These are phyloP conservation scores for Plebejus anna DNA, from an alignment of 2,888 invertebrate genomes.

Conservation along the genomic window DNA sequence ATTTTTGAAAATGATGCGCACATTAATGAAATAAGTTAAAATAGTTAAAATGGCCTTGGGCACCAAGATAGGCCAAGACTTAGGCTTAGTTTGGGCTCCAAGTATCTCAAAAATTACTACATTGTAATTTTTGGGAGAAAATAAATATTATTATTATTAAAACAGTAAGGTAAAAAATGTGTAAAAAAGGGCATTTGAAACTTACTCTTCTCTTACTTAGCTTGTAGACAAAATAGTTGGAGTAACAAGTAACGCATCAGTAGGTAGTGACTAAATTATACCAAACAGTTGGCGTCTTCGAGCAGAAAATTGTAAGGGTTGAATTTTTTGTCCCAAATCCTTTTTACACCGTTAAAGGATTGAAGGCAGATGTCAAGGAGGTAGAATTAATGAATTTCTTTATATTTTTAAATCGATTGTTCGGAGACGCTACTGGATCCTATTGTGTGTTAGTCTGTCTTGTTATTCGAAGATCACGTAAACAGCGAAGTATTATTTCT, in stretches of 20 bases:
- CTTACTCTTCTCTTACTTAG: not conserved
- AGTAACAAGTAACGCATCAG: not conserved
- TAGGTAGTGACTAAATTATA: not conserved
- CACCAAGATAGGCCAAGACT: no score
- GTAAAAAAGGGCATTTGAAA: no score
- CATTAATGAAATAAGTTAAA: no score
- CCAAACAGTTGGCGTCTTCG: constrained; percentile 30
- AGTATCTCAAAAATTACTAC: no score
- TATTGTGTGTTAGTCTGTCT: constrained; percentile 42
- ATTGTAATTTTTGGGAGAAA: no score
- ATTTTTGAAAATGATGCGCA: no score
- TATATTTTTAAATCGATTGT: constrained; percentile 36
- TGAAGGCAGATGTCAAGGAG: constrained; percentile 63
- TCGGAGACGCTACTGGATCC: constrained; percentile 49
- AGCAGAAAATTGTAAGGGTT: constrained; percentile 45
- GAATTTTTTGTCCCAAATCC: constrained; percentile 42
- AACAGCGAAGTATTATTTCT: not conserved
- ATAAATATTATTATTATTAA: no score
- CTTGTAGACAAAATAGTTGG: not conserved
- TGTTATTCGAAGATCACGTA: constrained; percentile 41
- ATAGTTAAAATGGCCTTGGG: no score
- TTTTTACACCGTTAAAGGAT: constrained; percentile 51
- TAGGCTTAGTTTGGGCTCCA: no score
- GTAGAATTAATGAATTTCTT: constrained; percentile 56
- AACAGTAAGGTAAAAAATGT: no score